phyloP scores from a whole-genome alignment of 2,888 invertebrate species.

The Dicranocentrus wangi region DNA sequence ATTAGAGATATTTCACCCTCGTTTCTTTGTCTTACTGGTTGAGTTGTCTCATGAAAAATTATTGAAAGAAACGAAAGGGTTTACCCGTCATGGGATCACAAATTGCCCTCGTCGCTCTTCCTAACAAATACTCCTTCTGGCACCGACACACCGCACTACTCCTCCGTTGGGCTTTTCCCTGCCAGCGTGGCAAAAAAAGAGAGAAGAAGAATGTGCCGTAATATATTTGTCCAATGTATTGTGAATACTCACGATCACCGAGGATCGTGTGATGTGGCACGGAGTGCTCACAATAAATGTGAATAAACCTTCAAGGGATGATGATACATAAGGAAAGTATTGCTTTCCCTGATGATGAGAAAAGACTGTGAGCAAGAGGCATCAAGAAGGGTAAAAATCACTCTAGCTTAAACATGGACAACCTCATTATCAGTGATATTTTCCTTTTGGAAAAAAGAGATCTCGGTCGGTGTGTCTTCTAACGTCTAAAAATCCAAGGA shows the following conservation, averaged over 20 bases:
- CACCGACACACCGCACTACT: constrained; percentile 42
- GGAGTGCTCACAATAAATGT: constrained; percentile 21
- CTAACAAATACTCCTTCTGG: constrained; percentile 63
- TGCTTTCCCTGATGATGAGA: constrained; percentile 56
- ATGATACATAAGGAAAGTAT: constrained; percentile 54
- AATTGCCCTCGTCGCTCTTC: constrained; percentile 58
- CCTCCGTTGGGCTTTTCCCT: constrained; percentile 28
- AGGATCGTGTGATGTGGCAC: background rate
- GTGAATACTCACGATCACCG: constrained; percentile 22
- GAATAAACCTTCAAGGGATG: constrained; percentile 51
- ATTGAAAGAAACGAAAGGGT: constrained; percentile 65
- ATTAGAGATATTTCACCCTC: constrained; percentile 56
- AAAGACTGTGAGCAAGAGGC: constrained; percentile 39
- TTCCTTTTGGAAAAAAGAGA: constrained; percentile 38
- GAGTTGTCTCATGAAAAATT: constrained; percentile 66
- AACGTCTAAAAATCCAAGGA: background rate
- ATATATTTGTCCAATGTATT: constrained; percentile 50
- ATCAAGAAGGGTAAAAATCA: constrained; percentile 62
- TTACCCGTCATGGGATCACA: constrained; percentile 66
- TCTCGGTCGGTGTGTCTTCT: constrained; percentile 37
- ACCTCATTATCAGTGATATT: constrained; percentile 62
- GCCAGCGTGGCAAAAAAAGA: background rate
- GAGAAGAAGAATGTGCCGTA: constrained; percentile 49
- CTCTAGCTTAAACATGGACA: constrained; percentile 64
- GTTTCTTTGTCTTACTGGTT: constrained; percentile 64